Evolutionary conservation across 1,140 invertebrate genomes (phyloP), one percentile per base, ranked within the genome.

Genomic region (Lamellibrachia luymesi): DNA sequence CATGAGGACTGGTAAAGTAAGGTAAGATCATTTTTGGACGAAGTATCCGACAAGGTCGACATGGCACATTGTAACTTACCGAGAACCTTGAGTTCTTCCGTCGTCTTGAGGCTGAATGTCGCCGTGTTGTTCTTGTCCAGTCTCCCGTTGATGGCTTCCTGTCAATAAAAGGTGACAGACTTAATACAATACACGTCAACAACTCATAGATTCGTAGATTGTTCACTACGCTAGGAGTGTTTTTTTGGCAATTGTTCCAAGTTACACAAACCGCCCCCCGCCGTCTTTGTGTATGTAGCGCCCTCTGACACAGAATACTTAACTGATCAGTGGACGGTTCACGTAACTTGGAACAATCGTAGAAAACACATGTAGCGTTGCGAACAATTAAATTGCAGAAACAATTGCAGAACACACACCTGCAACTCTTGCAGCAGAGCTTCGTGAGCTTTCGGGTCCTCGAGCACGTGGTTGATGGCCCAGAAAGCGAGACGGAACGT

Each of bases 401-500:
- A 93, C 92, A 92, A 94, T 95, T 4, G 92, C 93, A 38, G 95
- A 4, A 22, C 25, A 4, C 25, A 22, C 25, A 80, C 94, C 10
- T 64, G 51, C 52, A 94, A 17, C 27, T 94, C 93, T 10, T 56
- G 50, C 51, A 91, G 50, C 25, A 94, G 92, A 10, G 52, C 89
- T 2, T 64, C 89, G 56, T 94, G 92, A 5, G 95, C 95, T 92
- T 95, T 94, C 22, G 90, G 92, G 50, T 96, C 92, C 92, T 95
- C 94, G 50, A 96, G 94, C 50, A 96, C 91, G 64, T 96, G 93
- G 94, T 95, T 95, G 49, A 96, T 93, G 38, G 94, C 93, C 96
- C 96, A 96, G 93, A 95, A 96, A 6, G 95, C 94, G 8, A 95
- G 91, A 17, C 95, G 94, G 94, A 96, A 96, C 13, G 96, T 96